Base-by-base conservation (phyloP, 2,113 vertebrate genomes). In the Balaeniceps rex region DNA sequence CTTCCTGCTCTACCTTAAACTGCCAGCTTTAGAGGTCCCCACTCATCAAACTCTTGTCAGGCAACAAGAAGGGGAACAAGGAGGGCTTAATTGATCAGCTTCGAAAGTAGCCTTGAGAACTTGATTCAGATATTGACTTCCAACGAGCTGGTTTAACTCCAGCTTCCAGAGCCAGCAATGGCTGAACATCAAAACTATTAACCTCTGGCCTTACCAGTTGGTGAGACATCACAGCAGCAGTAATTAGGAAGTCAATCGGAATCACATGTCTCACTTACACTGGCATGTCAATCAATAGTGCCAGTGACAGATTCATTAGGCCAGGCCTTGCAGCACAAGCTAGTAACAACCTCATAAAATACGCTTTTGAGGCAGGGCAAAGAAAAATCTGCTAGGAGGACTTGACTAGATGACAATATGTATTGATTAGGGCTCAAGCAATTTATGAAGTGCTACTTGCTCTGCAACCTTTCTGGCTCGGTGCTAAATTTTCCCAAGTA, bases 171-270 rank as follows among this genome's bases (percentile, higher is more conserved):
- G 97, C 96, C 92, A 97, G 98, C 96, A 84, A 97, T 93, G 70
- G 98, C 98, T 98, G 98, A 97, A 98, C 99, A 99, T 99, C 98
- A 98, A 98, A 97, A 98, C 99, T 99, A 99, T 99, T 99, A 99
- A 99, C 99, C 99, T 98, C 98, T 99, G 98, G 97, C 98, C 98
- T 96, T 93, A 86, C 95, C 98, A 98, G 98, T 98, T 98, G 98
- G 98, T 93, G 97, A 98, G 97, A 99, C 99, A 99, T 99, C 99
- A 99, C 98, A 96, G 98, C 98, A 98, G 98, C 98, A 99, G 99
- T 99, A 99, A 99, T 99, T 99, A 99, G 99, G 98, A 99, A 99
- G 99, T 99, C 99, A 99, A 98, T 99, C 98, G 98, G 98, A 98
- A 98, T 99, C 98, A 98, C 98, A 98, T 98, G 98, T 98, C 98